Conservation (phyloP, 1,140 invertebrate species). For the Bombus huntii region DNA sequence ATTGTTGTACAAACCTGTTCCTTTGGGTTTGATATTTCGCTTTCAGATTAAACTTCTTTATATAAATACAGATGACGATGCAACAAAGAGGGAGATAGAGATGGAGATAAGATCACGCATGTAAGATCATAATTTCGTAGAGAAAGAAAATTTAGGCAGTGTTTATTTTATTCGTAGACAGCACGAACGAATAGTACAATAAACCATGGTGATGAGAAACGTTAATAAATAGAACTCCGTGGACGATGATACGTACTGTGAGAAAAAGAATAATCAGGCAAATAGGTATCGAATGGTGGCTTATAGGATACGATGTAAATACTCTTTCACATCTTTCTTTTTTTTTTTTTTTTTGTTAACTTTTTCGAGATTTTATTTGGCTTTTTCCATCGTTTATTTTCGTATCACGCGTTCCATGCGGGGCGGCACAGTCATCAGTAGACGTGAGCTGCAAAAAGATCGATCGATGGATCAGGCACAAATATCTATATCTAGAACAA, state of each 20-base stretch:
- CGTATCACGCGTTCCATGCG: conserved; percentile 71
- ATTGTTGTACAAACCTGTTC: conserved; percentile 77
- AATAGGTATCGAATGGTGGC: conserved; percentile 50
- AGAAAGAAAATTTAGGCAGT: conserved; percentile 71
- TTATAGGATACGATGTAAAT: conserved; percentile 42
- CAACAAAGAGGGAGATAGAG: neutral
- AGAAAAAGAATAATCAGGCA: conserved; percentile 43
- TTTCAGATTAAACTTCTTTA: too few species aligned
- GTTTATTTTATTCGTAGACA: conserved; percentile 74
- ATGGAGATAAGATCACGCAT: neutral
- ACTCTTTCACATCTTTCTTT: conserved; percentile 64
- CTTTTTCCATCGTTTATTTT: conserved; percentile 67
- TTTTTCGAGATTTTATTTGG: conserved; percentile 58
- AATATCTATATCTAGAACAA: neutral
- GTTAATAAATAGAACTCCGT: conserved; percentile 75
- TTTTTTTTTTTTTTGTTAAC: conserved; percentile 64
- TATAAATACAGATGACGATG: neutral
- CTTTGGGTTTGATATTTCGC: neutral
- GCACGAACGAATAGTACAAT: conserved; percentile 71
- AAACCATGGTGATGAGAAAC: conserved; percentile 65
- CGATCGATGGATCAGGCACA: conserved; percentile 24
- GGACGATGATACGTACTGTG: conserved; percentile 61
- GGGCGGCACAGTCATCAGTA: conserved; percentile 76
- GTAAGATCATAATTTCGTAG: neutral
- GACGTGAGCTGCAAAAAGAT: conserved; percentile 77